Percentiles rank a stretch among this genome's conserved stretches.
These are phyloP conservation scores for Neogale vison DNA, from an alignment of 2,113 vertebrate genomes.

Conservation along the genomic window DNA sequence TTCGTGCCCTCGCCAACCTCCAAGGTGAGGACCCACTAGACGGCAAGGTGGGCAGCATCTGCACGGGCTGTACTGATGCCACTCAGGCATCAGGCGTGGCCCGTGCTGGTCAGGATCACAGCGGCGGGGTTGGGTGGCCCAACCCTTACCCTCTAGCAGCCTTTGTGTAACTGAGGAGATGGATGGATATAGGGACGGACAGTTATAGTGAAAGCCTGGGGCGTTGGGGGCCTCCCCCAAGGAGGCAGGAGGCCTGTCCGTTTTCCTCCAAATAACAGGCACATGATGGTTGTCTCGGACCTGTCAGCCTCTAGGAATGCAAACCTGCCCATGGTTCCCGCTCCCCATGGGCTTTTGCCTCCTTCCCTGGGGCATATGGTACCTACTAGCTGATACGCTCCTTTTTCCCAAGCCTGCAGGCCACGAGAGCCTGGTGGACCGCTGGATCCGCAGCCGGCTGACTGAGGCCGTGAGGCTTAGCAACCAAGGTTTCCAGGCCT, in stretches of 20 bases:
- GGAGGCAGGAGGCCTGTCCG: background rate
- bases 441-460: conserved; percentile 92
- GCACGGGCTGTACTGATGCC: background rate
- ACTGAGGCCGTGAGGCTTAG: conserved; percentile 88
- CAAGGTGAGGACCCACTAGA: conserved; percentile 82
- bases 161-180: background rate
- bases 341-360: background rate
- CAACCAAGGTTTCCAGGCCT: conserved; percentile 86
- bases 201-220: background rate
- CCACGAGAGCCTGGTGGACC: conserved; percentile 87
- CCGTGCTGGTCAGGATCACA: rapidly evolving
- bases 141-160: background rate
- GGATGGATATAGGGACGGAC: background rate
- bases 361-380: background rate
- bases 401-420: conserved; percentile 82
- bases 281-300: background rate
- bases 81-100: too few relatives aligned
- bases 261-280: background rate
- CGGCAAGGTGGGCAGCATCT: rapidly evolving
- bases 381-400: background rate
- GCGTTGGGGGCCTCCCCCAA: background rate
- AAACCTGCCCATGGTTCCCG: background rate
- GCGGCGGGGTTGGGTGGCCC: background rate
- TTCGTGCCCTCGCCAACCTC: conserved; percentile 86
- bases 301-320: background rate